Evolutionary conservation across 2,888 invertebrate species (phyloP).

Genomic region (Imbricaverruca yamaguchii): DNA sequence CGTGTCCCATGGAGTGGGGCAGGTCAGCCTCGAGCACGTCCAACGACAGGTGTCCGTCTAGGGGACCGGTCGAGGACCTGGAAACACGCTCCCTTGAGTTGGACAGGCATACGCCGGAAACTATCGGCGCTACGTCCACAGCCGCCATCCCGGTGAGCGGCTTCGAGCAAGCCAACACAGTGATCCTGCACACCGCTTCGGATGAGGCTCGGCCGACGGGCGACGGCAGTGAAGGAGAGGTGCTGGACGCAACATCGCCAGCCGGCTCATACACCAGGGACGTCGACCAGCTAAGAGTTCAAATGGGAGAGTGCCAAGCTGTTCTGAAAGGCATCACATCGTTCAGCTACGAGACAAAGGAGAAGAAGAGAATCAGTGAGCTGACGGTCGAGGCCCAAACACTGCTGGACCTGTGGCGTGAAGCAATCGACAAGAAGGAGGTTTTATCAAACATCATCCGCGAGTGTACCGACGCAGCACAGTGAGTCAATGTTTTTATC

Average conservation of each 20-base stretch:
- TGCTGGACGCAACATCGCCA: background rate
- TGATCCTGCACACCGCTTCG: background rate
- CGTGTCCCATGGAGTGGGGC: too few relatives aligned
- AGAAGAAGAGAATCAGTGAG: background rate
- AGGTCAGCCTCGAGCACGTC: too few relatives aligned
- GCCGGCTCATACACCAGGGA: background rate
- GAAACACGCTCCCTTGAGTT: too few relatives aligned
- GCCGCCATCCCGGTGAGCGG: background rate
- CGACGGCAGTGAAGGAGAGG: background rate
- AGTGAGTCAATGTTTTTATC: background rate
- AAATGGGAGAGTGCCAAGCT: background rate
- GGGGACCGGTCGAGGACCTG: too few relatives aligned
- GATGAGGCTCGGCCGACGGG: background rate
- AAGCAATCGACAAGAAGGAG: background rate
- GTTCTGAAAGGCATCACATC: background rate
- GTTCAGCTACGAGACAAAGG: background rate
- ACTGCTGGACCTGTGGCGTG: background rate
- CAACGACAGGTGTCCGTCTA: background rate
- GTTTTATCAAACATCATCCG: background rate
- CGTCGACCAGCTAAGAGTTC: background rate
- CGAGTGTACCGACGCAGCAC: background rate
- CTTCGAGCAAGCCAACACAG: background rate
- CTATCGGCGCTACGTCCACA: background rate
- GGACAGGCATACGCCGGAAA: too few relatives aligned
- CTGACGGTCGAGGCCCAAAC: background rate